Evolutionary conservation across 2,888 invertebrate species (phyloP), one percentile per base, ranked within the genome.

Genomic region (Drosophila demipolita): DNA sequence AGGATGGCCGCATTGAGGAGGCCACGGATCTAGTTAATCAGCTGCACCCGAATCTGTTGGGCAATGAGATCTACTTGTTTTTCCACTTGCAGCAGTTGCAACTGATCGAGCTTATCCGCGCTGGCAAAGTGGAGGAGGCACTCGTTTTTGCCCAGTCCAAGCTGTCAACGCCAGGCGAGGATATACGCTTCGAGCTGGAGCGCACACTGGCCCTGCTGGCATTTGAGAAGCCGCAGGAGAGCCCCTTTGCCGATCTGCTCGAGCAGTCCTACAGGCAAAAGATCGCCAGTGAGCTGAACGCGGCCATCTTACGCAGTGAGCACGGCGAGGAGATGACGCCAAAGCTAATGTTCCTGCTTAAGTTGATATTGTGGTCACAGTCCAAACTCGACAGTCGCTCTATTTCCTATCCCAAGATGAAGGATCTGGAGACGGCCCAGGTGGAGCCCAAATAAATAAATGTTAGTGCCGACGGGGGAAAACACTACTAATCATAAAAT

Each of bases 211-310:
- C 99, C 0, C 94, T 99, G 62, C 93, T 99, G 23, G 99, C 99
- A 8, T 99, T 99, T 93, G 99, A 99, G 73, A 98, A 99, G 91
- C 99, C 99, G 0, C 96, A 97, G 83, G 96, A 95, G 65, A 98
- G 98, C 78, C 99, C 99, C 0, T 99, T 99, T 94, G 97, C 98
- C 23, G 98, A 99, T 93, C 94, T 99, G 45, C 94, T 99, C 70
- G 96, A 98, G 86, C 97, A 98, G 17, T 97, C 98, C 15, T 99
- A 99, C 91, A 95, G 99, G 89, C 99, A 99, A 93, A 98, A 98
- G 97, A 97, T 99, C 91, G 99, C 99, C 29, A 98, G 98, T 94
- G 99, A 99, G 94, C 94, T 99, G 23, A 99, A 99, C 93, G 98
- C 99, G 57, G 99, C 99, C n/a, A 98, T 99, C 85, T 94, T 99